phyloP scores from a whole-genome alignment of 2,113 vertebrate genomes.

The Condylura cristata region DNA sequence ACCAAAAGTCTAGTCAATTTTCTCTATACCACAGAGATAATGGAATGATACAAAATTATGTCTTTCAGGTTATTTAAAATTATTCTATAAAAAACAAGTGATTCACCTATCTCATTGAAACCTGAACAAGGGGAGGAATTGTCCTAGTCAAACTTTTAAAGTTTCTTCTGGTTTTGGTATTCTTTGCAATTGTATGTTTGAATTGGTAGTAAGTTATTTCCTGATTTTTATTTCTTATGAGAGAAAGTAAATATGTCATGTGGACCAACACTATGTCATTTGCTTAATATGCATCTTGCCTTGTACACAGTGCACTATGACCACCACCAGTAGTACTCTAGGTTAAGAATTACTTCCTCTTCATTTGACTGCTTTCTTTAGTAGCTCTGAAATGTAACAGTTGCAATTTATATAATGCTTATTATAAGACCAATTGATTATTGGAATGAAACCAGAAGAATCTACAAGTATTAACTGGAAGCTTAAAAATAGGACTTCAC shows the following conservation, averaged over 20 bases:
- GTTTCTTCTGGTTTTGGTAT: not conserved
- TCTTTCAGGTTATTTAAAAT: not conserved
- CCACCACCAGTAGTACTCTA: not conserved
- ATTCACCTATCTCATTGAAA: not conserved
- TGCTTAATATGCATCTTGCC: not conserved
- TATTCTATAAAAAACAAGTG: not conserved
- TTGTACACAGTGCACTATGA: too few species aligned
- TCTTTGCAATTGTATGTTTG: not conserved
- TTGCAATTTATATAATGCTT: not conserved
- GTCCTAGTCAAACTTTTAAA: not conserved
- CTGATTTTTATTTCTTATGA: slow-evolving; percentile 24
- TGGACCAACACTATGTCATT: not conserved
- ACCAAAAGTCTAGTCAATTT: not conserved
- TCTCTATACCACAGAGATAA: not conserved
- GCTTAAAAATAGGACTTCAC: not conserved
- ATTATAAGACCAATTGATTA: not conserved
- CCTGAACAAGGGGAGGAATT: not conserved
- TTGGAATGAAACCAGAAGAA: slow-evolving; percentile 14
- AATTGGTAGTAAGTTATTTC: not conserved
- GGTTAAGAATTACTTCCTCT: slow-evolving; percentile 32
- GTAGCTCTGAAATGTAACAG: not conserved
- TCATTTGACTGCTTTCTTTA: slow-evolving; percentile 10
- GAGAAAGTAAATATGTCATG: not conserved
- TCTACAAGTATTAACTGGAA: not conserved
- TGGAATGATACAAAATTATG: not conserved